Evolutionary conservation across 1,140 invertebrate genomes (phyloP).

Genomic region (Platyscapa corneri): DNA sequence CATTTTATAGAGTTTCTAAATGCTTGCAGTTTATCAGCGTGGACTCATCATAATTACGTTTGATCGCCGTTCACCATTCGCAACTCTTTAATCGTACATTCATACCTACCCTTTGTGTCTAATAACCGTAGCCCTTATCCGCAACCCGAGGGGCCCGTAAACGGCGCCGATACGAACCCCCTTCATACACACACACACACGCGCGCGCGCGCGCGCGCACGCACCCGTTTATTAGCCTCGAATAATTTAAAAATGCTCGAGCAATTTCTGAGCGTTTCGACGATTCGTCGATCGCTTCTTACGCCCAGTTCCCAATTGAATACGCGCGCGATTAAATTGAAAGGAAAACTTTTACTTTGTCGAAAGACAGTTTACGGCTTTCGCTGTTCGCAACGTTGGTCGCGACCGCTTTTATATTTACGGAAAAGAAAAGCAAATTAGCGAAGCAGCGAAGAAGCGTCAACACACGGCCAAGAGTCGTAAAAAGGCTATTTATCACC

Average conservation of each 20-base stretch:
- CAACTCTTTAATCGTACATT: not conserved
- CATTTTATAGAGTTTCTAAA: not conserved
- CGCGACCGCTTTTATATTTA: no score
- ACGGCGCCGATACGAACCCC: no score
- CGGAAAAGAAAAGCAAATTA: not conserved
- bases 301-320: no score
- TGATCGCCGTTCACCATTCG: not conserved
- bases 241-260: not conserved
- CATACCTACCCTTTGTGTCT: not conserved
- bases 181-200: not conserved
- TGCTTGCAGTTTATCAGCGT: not conserved
- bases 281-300: no score
- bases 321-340: no score
- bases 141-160: no score
- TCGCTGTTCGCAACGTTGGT: no score
- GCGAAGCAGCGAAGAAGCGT: not conserved
- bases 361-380: no score
- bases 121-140: not conserved
- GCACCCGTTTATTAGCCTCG: not conserved
- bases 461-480: no score
- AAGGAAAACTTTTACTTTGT: no score
- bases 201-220: not conserved
- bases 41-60: not conserved
- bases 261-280: not conserved
- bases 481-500: slow-evolving; percentile 11